Conservation (phyloP, 2,888 invertebrate species). For the Lasius fuliginosus region DNA sequence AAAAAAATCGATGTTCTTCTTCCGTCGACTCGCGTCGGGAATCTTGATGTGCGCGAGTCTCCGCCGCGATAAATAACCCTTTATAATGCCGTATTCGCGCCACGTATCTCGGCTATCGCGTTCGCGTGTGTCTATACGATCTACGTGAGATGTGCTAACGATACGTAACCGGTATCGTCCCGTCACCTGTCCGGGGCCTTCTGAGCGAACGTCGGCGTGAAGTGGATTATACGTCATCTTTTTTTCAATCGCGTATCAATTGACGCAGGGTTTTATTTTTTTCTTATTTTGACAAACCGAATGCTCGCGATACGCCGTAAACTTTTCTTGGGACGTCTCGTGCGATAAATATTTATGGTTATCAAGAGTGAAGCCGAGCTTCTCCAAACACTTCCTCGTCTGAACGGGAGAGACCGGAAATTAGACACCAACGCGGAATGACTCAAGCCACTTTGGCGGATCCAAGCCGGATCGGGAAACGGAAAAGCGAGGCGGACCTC, state of each 20-base stretch:
- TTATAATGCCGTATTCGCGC: constrained; percentile 73
- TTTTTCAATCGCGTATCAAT: neutral
- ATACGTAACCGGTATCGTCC: constrained; percentile 49
- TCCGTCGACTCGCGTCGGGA: constrained; percentile 58
- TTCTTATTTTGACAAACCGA: neutral
- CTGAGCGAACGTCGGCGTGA: neutral
- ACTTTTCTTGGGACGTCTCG: neutral
- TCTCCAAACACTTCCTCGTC: constrained; percentile 59
- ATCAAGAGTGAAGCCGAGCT: constrained; percentile 35
- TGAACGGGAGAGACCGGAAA: constrained; percentile 59
- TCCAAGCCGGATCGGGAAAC: constrained; percentile 68
- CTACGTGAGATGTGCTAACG: constrained; percentile 43
- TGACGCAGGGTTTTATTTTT: neutral
- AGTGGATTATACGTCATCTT: neutral
- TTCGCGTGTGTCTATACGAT: constrained; percentile 62
- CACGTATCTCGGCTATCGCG: constrained; percentile 67
- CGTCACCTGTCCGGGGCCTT: constrained; percentile 59
- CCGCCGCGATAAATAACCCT: constrained; percentile 74
- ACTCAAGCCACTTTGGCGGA: constrained; percentile 56
- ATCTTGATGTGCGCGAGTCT: constrained; percentile 66
- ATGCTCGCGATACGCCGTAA: neutral
- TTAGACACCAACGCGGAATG: constrained; percentile 48
- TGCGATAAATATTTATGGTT: constrained; percentile 43
- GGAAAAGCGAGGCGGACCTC: constrained; percentile 64
- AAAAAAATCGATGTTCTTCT: constrained; percentile 62